These are phyloP conservation scores for Sceliomorpha sp. DNA, from an alignment of 2,888 invertebrate species.

Conservation along the genomic window DNA sequence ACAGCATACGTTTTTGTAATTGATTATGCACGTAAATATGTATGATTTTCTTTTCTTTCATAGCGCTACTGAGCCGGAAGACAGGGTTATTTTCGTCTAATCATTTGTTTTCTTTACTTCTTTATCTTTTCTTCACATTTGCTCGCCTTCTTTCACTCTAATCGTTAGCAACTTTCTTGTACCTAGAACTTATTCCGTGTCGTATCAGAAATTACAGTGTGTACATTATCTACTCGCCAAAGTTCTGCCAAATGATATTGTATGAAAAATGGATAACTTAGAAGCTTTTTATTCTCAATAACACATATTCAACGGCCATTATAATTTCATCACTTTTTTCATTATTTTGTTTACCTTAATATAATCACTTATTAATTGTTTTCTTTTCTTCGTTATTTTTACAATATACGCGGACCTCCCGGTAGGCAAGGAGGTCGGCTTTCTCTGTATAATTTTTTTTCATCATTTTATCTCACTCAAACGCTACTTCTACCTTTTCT, in stretches of 20 bases:
- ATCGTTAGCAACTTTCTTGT: slow-evolving; percentile 48
- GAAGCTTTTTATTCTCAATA: slow-evolving; percentile 66
- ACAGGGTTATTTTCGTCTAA: slow-evolving; percentile 68
- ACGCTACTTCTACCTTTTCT: slow-evolving; percentile 65
- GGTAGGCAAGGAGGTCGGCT: slow-evolving; percentile 80
- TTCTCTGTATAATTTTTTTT: slow-evolving; percentile 79
- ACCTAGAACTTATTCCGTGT: slow-evolving; percentile 51
- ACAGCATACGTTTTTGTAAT: slow-evolving; percentile 56
- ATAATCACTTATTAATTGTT: slow-evolving; percentile 77
- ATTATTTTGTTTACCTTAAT: slow-evolving; percentile 70
- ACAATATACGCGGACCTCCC: slow-evolving; percentile 80
- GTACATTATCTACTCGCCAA: slow-evolving; percentile 65
- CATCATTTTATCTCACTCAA: slow-evolving; percentile 64
- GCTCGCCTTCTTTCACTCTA: slow-evolving; percentile 57
- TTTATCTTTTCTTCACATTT: slow-evolving; percentile 56
- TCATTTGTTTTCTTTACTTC: slow-evolving; percentile 58
- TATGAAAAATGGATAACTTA: slow-evolving; percentile 67
- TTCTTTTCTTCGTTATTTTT: slow-evolving; percentile 62
- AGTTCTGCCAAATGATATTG: slow-evolving; percentile 68
- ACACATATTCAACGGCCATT: slow-evolving; percentile 68
- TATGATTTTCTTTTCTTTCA: slow-evolving; percentile 57
- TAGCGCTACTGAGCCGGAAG: slow-evolving; percentile 76
- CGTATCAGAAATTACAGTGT: slow-evolving; percentile 56
- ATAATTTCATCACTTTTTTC: slow-evolving; percentile 71
- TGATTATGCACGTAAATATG: slow-evolving; percentile 57